A percentile compares a stretch with the other conserved stretches of the same genome.
Evolutionary conservation across 2,797 vertebrate genomes (phyloP).

Genomic region (Momotus momota): DNA sequence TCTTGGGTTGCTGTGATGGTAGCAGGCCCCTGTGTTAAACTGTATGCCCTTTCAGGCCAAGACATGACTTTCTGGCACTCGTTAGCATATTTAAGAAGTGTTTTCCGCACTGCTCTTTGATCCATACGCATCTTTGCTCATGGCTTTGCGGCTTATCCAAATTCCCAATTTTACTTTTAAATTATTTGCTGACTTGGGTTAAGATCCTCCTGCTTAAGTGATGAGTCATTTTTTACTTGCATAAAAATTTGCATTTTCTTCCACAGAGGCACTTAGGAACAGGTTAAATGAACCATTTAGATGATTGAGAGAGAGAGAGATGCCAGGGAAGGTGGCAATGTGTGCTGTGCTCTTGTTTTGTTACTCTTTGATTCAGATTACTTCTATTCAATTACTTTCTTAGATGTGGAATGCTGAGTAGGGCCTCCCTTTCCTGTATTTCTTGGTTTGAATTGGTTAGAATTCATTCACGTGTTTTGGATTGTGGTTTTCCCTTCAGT

Average conservation of each 20-base stretch:
- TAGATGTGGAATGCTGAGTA: neutral
- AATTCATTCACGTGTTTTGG: neutral
- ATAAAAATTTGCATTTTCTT: constrained; percentile 21
- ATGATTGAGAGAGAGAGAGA: neutral
- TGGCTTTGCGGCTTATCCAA: neutral
- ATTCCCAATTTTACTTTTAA: neutral
- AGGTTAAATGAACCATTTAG: constrained; percentile 42
- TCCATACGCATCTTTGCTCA: neutral
- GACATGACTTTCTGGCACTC: neutral
- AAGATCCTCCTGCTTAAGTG: neutral
- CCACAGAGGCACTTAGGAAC: neutral
- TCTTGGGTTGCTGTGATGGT: neutral
- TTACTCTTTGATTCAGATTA: neutral
- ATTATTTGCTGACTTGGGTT: constrained; percentile 30
- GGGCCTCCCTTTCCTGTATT: neutral
- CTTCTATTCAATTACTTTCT: neutral
- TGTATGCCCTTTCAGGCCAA: neutral
- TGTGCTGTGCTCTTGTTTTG: neutral
- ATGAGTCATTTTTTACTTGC: constrained; percentile 32
- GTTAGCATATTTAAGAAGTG: neutral
- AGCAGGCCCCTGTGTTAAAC: neutral
- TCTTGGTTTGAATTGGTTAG: neutral
- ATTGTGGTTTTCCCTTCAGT: neutral
- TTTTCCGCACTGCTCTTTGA: neutral
- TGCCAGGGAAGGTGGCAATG: neutral